Conservation (phyloP, 2,888 invertebrate genomes). For the Malthinus flaveolus region DNA sequence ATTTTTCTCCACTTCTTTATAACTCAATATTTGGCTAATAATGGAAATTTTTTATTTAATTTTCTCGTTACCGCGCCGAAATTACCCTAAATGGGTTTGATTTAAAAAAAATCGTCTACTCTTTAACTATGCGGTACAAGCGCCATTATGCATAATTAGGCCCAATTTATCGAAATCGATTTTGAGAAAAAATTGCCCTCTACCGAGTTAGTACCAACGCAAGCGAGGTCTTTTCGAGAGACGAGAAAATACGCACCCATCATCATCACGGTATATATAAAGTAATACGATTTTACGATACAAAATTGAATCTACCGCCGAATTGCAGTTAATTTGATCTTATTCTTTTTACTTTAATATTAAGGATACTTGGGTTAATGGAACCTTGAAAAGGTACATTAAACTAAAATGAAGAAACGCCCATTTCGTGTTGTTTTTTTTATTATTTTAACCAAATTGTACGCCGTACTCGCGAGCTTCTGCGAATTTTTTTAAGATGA, state of each 20-base stretch:
- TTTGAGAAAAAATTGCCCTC: slow-evolving; percentile 37
- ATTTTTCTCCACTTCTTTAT: slow-evolving; percentile 32
- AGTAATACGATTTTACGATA: slow-evolving; percentile 17
- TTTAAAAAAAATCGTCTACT: slow-evolving; percentile 22
- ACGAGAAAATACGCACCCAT: neutral
- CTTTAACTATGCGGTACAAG: slow-evolving; percentile 40
- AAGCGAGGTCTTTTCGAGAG: too few species aligned
- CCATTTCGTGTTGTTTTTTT: slow-evolving; percentile 18
- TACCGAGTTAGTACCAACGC: too few species aligned
- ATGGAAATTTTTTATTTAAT: neutral
- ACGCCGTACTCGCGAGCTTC: slow-evolving; percentile 10
- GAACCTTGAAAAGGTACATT: slow-evolving; percentile 19
- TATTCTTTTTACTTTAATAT: slow-evolving; percentile 18
- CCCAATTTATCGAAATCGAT: slow-evolving; percentile 49
- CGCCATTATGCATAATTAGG: slow-evolving; percentile 51
- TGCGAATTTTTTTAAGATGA: slow-evolving; percentile 23
- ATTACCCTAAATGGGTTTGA: slow-evolving; percentile 13
- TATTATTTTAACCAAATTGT: slow-evolving; percentile 12
- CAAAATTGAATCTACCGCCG: slow-evolving; percentile 16
- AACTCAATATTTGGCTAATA: slow-evolving; percentile 17
- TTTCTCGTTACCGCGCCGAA: neutral
- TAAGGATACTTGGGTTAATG: slow-evolving; percentile 26
- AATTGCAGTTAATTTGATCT: slow-evolving; percentile 18
- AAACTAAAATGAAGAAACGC: slow-evolving; percentile 25
- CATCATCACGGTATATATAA: slow-evolving; percentile 16